Evolutionary conservation across 2,888 invertebrate genomes (phyloP).

Genomic region (Hirtodrosophila duncani): DNA sequence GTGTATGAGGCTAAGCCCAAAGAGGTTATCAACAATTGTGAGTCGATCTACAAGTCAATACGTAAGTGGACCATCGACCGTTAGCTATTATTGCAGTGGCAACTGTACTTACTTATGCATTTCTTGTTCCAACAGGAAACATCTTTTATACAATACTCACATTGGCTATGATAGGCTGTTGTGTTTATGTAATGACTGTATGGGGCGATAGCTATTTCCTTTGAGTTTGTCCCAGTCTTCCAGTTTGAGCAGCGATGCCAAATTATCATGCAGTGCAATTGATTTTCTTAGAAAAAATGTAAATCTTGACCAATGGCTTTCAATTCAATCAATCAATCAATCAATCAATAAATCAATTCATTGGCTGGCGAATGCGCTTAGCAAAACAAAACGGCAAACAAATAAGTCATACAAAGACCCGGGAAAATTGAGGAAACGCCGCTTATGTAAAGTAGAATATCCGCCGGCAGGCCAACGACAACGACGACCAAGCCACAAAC

Average conservation of each 20-base stretch:
- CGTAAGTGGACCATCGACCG: too few species aligned
- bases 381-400: conserved; percentile 49
- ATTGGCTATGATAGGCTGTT: neutral
- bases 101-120: neutral
- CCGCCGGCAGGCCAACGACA: conserved; percentile 48
- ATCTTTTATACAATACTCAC: neutral
- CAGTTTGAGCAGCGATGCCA: too few species aligned
- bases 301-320: too few species aligned
- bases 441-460: conserved; percentile 76
- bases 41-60: too few species aligned
- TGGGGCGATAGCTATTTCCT: neutral
- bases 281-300: too few species aligned
- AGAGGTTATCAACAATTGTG: neutral
- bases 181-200: neutral
- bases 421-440: conserved; percentile 60
- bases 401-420: conserved; percentile 47
- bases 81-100: neutral
- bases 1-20: neutral
- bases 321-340: conserved; percentile 2
- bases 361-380: conserved; percentile 31
- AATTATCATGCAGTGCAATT: too few species aligned
- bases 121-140: neutral
- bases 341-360: conserved; percentile 2
- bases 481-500: conserved; percentile 28
- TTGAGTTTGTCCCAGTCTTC: too few species aligned